Evolutionary conservation across 2,888 invertebrate species (phyloP).

Genomic region (Heliconius cydno): DNA sequence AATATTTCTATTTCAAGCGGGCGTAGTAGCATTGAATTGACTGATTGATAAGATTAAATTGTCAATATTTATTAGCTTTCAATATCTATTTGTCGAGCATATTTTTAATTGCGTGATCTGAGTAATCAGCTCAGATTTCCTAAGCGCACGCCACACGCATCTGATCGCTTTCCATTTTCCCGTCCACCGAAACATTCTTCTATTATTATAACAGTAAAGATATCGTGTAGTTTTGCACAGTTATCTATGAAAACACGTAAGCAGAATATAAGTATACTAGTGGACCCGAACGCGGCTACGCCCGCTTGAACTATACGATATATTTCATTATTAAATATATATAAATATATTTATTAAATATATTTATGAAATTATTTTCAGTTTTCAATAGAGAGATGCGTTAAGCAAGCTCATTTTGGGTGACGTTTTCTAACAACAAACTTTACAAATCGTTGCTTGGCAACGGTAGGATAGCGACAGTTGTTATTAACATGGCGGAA

Average conservation of each 20-base stretch:
- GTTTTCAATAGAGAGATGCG: no score
- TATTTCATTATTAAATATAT: no score
- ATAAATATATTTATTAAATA: no score
- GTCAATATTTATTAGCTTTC: background rate
- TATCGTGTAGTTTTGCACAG: background rate
- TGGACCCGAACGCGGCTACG: no score
- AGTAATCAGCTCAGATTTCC: conserved; percentile 46
- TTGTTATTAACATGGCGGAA: no score
- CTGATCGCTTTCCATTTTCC: conserved; percentile 50
- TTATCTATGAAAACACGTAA: conserved; percentile 4
- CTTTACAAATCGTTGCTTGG: no score
- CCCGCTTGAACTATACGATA: no score
- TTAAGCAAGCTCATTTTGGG: no score
- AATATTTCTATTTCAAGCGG: conserved; percentile 26
- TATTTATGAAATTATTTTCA: no score
- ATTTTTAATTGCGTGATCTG: conserved; percentile 45
- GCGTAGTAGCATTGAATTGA: no score
- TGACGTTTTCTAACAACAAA: no score
- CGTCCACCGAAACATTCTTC: conserved; percentile 35
- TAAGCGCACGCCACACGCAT: conserved; percentile 47
- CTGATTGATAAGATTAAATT: background rate
- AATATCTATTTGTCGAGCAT: background rate
- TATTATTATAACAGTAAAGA: conserved; percentile 12
- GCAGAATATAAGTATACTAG: background rate
- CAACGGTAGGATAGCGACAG: no score